phyloP scores from a whole-genome alignment of 2,888 invertebrate species.

The Xanthostigma xanthostigma region DNA sequence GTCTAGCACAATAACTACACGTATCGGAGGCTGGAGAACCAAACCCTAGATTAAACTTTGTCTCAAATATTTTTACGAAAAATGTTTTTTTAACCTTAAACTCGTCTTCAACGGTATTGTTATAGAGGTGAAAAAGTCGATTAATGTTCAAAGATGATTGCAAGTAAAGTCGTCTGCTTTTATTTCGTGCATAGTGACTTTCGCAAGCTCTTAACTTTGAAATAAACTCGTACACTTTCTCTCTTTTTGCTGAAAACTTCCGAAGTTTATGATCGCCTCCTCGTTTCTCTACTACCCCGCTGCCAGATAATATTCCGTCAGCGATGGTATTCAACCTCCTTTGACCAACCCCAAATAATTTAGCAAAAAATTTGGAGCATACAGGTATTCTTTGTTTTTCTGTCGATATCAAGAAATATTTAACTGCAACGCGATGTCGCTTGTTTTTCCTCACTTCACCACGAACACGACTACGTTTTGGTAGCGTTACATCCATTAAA shows the following conservation, averaged over 20 bases:
- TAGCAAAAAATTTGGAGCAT: background rate
- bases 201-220: slow-evolving; percentile 13
- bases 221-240: background rate
- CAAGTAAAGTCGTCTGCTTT: slow-evolving; percentile 14
- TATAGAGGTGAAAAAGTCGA: slow-evolving; percentile 15
- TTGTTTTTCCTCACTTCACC: no score
- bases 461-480: no score
- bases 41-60: slow-evolving; percentile 17
- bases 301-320: background rate
- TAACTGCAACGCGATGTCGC: no score
- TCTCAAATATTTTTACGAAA: slow-evolving; percentile 9
- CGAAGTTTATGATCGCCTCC: background rate
- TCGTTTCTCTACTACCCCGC: no score
- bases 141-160: slow-evolving; percentile 12
- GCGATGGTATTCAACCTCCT: background rate
- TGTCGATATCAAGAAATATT: slow-evolving; percentile 1
- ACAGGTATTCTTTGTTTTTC: background rate
- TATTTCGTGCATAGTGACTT: slow-evolving; percentile 14
- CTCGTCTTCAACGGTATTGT: slow-evolving; percentile 10
- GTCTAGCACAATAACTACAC: slow-evolving; percentile 12
- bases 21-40: slow-evolving; percentile 14
- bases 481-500: no score
- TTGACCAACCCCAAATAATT: background rate
- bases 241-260: slow-evolving; percentile 1
- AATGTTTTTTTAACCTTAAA: slow-evolving; percentile 8